These are phyloP conservation scores for Pycnonotus jocosus DNA, from an alignment of 2,113 vertebrate species.

Conservation along the genomic window DNA sequence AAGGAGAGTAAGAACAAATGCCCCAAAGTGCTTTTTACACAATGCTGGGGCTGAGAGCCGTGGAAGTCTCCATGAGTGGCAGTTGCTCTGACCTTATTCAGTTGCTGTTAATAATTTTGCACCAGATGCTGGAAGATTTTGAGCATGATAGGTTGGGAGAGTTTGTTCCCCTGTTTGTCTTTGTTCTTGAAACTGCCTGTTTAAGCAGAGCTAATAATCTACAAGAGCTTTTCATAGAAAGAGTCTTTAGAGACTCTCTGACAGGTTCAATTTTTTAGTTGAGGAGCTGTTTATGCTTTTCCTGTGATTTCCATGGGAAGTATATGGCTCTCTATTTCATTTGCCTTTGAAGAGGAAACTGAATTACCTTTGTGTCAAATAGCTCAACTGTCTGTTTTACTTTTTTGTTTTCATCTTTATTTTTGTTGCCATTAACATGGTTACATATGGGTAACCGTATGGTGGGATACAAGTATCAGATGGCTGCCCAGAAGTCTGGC, in stretches of 20 bases:
- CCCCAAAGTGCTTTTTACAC: background rate
- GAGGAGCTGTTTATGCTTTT: background rate
- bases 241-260: background rate
- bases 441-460: constrained; percentile 44
- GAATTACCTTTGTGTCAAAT: constrained; percentile 20
- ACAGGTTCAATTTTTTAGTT: background rate
- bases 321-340: background rate
- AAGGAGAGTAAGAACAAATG: background rate
- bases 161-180: background rate
- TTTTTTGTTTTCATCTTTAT: constrained; percentile 34
- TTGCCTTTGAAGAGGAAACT: background rate
- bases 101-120: background rate
- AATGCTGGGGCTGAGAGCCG: background rate
- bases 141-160: background rate
- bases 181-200: background rate
- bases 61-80: background rate
- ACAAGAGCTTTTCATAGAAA: background rate
- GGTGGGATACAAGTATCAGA: constrained; percentile 40
- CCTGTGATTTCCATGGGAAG: background rate
- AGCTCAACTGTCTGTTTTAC: background rate
- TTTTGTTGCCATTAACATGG: constrained; percentile 33
- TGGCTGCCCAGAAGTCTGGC: constrained; percentile 36
- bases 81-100: background rate
- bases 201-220: background rate
- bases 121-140: background rate